Evolutionary conservation across 2,888 invertebrate genomes (phyloP).

Genomic region (Steinernema hermaphroditum): DNA sequence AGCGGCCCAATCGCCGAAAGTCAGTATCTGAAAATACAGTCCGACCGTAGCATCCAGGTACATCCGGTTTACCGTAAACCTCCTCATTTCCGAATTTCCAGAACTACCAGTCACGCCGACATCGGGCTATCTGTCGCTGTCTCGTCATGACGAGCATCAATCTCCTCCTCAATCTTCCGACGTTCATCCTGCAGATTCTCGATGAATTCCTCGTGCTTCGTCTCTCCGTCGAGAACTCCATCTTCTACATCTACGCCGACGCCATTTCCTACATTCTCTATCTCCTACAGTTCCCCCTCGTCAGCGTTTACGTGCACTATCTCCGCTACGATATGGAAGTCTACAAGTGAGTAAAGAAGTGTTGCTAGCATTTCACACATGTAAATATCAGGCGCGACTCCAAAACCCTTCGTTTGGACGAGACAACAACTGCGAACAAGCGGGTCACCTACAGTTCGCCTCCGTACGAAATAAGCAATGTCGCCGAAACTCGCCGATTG

Average conservation of each 20-base stretch:
- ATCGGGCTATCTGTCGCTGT: slow-evolving; percentile 46
- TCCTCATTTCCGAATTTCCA: slow-evolving; percentile 16
- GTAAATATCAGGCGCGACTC: neutral
- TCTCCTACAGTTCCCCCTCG: slow-evolving; percentile 48
- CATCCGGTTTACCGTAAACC: neutral
- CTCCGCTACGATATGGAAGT: slow-evolving; percentile 44
- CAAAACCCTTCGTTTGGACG: neutral
- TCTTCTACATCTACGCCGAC: slow-evolving; percentile 41
- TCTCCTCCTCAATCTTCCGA: slow-evolving; percentile 46
- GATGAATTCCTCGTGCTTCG: slow-evolving; percentile 46
- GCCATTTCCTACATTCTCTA: slow-evolving; percentile 49
- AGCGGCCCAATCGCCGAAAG: neutral
- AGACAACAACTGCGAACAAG: neutral
- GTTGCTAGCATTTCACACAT: neutral
- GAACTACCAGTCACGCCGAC: slow-evolving; percentile 41
- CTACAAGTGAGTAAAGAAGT: neutral
- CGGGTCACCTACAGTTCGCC: neutral
- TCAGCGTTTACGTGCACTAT: slow-evolving; percentile 48
- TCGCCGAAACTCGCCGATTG: slow-evolving; percentile 2
- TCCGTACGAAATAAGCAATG: neutral
- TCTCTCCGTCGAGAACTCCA: slow-evolving; percentile 12
- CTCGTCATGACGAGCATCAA: slow-evolving; percentile 47
- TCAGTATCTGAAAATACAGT: slow-evolving; percentile 7
- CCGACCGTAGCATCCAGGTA: slow-evolving; percentile 20
- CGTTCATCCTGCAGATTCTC: slow-evolving; percentile 46